Conservation (phyloP, 2,797 vertebrate species). For the Eulemur rubriventer region DNA sequence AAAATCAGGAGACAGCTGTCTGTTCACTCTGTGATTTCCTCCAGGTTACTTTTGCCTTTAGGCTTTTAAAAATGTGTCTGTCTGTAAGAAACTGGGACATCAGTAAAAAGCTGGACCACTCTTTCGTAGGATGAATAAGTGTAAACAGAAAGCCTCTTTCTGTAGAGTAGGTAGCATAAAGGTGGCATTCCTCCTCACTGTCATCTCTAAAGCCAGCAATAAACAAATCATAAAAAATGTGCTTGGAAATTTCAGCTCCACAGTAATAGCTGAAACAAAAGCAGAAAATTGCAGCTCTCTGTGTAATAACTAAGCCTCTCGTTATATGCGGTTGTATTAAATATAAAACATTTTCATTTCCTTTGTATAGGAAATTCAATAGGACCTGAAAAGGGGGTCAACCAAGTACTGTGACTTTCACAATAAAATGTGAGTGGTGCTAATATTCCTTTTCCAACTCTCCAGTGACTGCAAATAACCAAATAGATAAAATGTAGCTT, state of each 20-base stretch:
- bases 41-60: neutral
- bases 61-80: neutral
- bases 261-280: slow-evolving; percentile 83
- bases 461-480: slow-evolving; percentile 83
- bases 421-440: slow-evolving; percentile 86
- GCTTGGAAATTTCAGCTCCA: slow-evolving; percentile 78
- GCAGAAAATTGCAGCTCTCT: slow-evolving; percentile 78
- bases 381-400: slow-evolving; percentile 85
- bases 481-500: slow-evolving; percentile 89
- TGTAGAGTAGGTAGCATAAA: neutral
- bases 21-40: neutral
- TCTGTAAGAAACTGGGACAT: neutral
- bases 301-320: slow-evolving; percentile 84
- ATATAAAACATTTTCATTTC: slow-evolving; percentile 88
- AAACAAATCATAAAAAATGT: slow-evolving; percentile 62
- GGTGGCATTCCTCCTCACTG: slow-evolving; percentile 41
- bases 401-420: slow-evolving; percentile 82
- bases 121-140: neutral
- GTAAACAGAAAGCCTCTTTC: slow-evolving; percentile 12
- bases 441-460: slow-evolving; percentile 86
- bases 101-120: neutral
- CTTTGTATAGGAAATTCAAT: slow-evolving; percentile 87
- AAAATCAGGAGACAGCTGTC: neutral
- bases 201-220: slow-evolving; percentile 52
- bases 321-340: slow-evolving; percentile 84